Evolutionary conservation across 2,113 vertebrate species (phyloP).

Genomic region (Melanostigma gelatinosum): DNA sequence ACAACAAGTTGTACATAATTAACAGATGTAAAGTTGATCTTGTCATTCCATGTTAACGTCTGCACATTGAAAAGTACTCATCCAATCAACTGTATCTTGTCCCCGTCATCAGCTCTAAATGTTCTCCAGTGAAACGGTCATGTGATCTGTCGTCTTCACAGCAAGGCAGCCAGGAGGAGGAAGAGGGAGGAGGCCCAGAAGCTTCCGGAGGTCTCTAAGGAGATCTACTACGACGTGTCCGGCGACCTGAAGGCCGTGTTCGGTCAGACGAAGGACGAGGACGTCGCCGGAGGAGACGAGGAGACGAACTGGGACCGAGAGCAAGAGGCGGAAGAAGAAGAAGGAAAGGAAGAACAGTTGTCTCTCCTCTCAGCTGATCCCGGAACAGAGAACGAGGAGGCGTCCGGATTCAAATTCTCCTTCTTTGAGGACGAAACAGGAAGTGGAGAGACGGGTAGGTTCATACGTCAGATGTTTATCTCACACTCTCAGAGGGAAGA

Average conservation of each 20-base stretch:
- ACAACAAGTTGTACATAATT: background rate
- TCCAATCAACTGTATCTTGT: background rate
- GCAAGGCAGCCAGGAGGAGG: constrained; percentile 87
- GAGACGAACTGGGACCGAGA: constrained; percentile 54
- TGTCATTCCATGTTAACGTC: background rate
- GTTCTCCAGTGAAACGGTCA: background rate
- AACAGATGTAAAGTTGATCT: no score
- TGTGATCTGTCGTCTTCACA: constrained; percentile 61
- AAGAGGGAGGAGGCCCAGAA: constrained; percentile 86
- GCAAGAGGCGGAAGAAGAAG: background rate
- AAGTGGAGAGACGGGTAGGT: constrained; percentile 66
- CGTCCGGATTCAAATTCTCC: constrained; percentile 87
- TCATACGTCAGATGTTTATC: no score
- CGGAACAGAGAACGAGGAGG: constrained; percentile 18
- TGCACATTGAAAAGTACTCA: background rate
- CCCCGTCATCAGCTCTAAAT: background rate
- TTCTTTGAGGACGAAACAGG: constrained; percentile 85
- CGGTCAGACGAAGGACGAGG: constrained; percentile 59
- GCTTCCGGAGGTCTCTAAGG: constrained; percentile 89
- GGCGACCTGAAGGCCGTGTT: constrained; percentile 89
- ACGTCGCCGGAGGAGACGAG: constrained; percentile 20
- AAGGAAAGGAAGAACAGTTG: constrained; percentile 6
- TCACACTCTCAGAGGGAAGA: background rate
- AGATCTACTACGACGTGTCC: constrained; percentile 87
- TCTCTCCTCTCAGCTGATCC: constrained; percentile 25